Evolutionary conservation across 1,140 invertebrate genomes (phyloP), one percentile per base, ranked within the genome.

Genomic region (Drosophila rhopaloa): DNA sequence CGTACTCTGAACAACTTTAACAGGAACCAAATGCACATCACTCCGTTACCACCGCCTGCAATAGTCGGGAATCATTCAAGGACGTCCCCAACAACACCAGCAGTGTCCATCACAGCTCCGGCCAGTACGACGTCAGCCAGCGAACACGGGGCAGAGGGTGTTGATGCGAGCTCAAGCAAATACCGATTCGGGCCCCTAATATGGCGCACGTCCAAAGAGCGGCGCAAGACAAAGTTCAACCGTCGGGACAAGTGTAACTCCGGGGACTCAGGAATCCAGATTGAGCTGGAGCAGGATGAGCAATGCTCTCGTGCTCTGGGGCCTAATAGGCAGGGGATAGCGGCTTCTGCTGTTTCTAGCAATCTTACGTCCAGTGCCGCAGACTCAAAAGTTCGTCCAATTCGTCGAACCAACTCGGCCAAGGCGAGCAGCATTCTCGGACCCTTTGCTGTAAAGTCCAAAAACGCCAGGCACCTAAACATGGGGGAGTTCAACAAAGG

Each of bases 241-340:
- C 93, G 95, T 56, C 95, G 94, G 76, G 94, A 95, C 55, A 96
- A 96, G 91, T 96, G 96, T 90, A 96, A 96, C 91, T 96, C 95
- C 76, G 95, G 95, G 10, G 96, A 96, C 90, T 96, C 95, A 51
- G 96, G 96, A 35, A 96, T 96, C 82, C 95, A 96, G 91, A 95
- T 96, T 59, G 95, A 95, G 93, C 93, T 95, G 65, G 92, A 92
- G 44, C 90, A 92, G 62, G 91, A 92, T 65, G 91, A 92, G 7
- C 90, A 89, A 35, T 92, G 79, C 70, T 72, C 65, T 53, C 74
- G 48, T 51, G 81, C 58, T 14, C 48, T 37, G 44, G 76, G 24
- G 4, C 16, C 55, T 1, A 2, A 43, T 13, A 29, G 24, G 8
- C 68, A 75, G 19, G 46, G n/a, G 11, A 48, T 16, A 16, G 4